Conservation (phyloP, 1,140 invertebrate genomes). For the Procambarus virginalis region DNA sequence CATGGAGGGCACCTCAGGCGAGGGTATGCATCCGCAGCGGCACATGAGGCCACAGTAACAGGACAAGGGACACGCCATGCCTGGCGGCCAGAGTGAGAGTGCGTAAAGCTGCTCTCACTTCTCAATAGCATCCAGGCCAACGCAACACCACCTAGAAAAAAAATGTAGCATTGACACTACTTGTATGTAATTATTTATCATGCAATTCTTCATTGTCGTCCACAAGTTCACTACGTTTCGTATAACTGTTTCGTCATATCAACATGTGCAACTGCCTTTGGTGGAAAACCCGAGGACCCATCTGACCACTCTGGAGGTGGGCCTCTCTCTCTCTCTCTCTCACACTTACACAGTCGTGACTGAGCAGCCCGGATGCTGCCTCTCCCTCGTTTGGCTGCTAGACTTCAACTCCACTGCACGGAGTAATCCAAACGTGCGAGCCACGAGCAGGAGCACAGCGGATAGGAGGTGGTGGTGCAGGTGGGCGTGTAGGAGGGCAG, state of each 20-base stretch:
- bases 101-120: not conserved
- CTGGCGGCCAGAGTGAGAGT: not conserved
- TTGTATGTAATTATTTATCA: not conserved
- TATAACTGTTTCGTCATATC: too few relatives aligned
- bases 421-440: constrained; percentile 7
- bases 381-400: not conserved
- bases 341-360: constrained; percentile 10
- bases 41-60: constrained; percentile 68
- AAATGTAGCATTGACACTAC: constrained; percentile 1
- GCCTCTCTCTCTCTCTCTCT: not conserved
- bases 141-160: constrained; percentile 32
- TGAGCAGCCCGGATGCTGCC: not conserved
- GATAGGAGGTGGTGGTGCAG: not conserved
- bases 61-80: constrained; percentile 66
- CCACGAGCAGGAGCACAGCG: not conserved
- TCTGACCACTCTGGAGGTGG: not conserved
- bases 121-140: not conserved
- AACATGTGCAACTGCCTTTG: not conserved
- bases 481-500: not conserved
- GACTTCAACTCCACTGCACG: constrained; percentile 24
- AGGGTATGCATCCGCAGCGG: constrained; percentile 60
- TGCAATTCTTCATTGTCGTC: not conserved
- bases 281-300: not conserved
- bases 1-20: constrained; percentile 20
- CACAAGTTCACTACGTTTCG: not conserved